Percentiles rank a stretch among this genome's conserved stretches.
phyloP scores from a whole-genome alignment of 1,140 invertebrate genomes.

The Dendrolimus kikuchii region DNA sequence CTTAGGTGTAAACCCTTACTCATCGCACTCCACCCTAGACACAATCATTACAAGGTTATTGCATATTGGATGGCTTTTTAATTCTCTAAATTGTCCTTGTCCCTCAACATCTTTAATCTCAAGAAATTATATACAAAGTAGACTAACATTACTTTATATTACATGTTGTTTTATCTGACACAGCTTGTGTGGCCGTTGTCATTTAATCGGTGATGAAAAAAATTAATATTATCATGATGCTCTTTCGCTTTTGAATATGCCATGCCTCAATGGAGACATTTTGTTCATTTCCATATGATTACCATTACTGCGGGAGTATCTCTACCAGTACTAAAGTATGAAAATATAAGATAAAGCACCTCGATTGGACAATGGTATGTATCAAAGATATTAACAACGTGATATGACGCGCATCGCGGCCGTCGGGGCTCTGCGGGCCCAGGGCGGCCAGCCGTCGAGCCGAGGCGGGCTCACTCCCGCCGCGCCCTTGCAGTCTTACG shows the following conservation, averaged over 20 bases:
- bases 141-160: constrained; percentile 68
- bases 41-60: constrained; percentile 62
- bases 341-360: constrained; percentile 73
- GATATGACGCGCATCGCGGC: constrained; percentile 64
- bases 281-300: constrained; percentile 39
- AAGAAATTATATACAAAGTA: constrained; percentile 70
- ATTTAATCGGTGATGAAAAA: constrained; percentile 30
- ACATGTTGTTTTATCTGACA: constrained; percentile 46
- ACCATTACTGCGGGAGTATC: constrained; percentile 63
- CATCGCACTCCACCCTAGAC: constrained; percentile 59
- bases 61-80: constrained; percentile 68
- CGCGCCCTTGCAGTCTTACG: constrained; percentile 66
- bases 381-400: constrained; percentile 71
- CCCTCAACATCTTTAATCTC: constrained; percentile 62
- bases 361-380: constrained; percentile 72
- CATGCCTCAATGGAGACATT: constrained; percentile 28
- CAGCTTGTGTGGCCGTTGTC: constrained; percentile 7
- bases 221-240: constrained; percentile 37
- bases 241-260: constrained; percentile 31
- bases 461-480: constrained; percentile 39
- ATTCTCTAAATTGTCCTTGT: constrained; percentile 61
- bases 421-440: constrained; percentile 41
- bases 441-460: constrained; percentile 43
- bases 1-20: constrained; percentile 62
- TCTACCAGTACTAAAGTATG: constrained; percentile 72